phyloP scores from a whole-genome alignment of 2,888 invertebrate species.

The Drosophila prostipennis region DNA sequence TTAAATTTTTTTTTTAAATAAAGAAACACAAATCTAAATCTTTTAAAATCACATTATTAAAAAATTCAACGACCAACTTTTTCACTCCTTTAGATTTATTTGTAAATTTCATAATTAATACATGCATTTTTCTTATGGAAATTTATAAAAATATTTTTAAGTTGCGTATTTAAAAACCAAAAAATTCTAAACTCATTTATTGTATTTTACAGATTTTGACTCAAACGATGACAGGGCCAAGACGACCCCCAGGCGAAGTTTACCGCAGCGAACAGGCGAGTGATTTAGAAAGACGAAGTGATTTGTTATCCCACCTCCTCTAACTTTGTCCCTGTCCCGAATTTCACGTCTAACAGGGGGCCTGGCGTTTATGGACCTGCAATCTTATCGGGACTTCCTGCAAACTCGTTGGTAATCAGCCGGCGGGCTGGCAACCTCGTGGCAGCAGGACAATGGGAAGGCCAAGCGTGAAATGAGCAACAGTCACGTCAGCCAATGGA shows the following conservation, averaged over 20 bases:
- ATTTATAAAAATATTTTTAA: no score
- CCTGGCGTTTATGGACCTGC: conserved; percentile 39
- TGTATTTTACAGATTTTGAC: background rate
- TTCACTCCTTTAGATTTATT: no score
- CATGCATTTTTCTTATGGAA: no score
- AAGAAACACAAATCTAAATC: no score
- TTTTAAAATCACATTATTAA: no score
- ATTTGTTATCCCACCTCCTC: background rate
- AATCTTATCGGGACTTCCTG: conserved; percentile 39
- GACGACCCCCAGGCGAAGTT: background rate
- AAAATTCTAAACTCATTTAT: no score
- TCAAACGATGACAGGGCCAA: background rate
- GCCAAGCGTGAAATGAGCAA: conserved; percentile 51
- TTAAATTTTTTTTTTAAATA: no score
- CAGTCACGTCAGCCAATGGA: conserved; percentile 41
- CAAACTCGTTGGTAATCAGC: conserved; percentile 34
- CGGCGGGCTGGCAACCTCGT: conserved; percentile 18
- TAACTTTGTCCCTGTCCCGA: background rate
- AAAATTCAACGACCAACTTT: no score
- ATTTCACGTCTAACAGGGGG: conserved; percentile 1
- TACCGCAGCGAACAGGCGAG: background rate
- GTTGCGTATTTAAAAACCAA: no score
- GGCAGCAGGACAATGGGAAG: conserved; percentile 39
- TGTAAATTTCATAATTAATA: no score
- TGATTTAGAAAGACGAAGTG: background rate